Percentiles rank a stretch among this genome's conserved stretches.
These are phyloP conservation scores for Hipparchia semele DNA, from an alignment of 2,888 invertebrate genomes.

Conservation along the genomic window DNA sequence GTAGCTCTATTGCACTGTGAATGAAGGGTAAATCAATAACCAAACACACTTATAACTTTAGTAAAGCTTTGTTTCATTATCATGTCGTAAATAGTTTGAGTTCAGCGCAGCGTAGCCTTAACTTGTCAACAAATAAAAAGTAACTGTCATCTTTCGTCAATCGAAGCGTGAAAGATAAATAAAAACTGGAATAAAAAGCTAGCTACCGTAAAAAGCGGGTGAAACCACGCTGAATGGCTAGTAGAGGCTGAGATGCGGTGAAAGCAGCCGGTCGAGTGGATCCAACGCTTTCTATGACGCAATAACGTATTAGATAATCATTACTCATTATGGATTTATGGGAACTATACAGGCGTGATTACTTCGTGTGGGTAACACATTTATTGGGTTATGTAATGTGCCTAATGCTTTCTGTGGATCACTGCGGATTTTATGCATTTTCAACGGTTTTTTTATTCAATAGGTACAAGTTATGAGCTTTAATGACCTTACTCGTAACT, in stretches of 20 bases:
- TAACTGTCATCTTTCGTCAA: not conserved
- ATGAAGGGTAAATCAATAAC: too few relatives aligned
- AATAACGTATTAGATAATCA: constrained; percentile 44
- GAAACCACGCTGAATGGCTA: constrained; percentile 29
- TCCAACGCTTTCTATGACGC: constrained; percentile 43
- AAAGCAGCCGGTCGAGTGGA: constrained; percentile 61
- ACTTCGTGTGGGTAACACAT: not conserved
- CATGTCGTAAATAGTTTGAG: not conserved
- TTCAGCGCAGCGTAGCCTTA: too few relatives aligned
- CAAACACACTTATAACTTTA: too few relatives aligned
- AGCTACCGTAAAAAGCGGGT: constrained; percentile 30
- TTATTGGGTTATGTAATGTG: not conserved
- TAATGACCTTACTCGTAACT: too few relatives aligned
- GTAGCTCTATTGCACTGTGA: too few relatives aligned
- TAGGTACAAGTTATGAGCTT: too few relatives aligned
- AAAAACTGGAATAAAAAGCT: constrained; percentile 11
- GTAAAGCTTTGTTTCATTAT: too few relatives aligned
- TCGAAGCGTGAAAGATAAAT: not conserved
- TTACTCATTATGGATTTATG: constrained; percentile 21
- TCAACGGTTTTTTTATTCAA: too few relatives aligned
- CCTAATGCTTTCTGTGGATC: too few relatives aligned
- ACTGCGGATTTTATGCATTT: too few relatives aligned
- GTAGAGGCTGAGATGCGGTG: constrained; percentile 44
- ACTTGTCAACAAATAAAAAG: not conserved
- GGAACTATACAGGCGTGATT: not conserved